Evolutionary conservation across 2,888 invertebrate genomes (phyloP).

Genomic region (Acleris emargana): DNA sequence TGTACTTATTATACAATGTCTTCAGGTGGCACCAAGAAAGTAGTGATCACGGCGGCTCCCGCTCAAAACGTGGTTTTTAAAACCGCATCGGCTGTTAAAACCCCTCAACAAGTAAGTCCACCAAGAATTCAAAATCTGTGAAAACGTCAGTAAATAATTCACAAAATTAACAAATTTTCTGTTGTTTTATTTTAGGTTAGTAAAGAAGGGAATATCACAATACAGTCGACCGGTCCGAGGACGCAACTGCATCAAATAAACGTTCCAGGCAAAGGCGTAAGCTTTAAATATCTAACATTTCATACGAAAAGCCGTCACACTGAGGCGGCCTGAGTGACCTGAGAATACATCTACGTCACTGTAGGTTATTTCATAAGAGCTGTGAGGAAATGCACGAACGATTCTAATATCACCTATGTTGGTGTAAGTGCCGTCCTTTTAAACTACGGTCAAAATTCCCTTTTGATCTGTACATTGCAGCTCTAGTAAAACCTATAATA

Average conservation of each 20-base stretch:
- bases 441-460: no score
- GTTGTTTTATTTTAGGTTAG: conserved; percentile 53
- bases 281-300: conserved; percentile 38
- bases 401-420: no score
- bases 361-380: no score
- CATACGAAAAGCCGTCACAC: no score
- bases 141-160: neutral
- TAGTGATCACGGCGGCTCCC: conserved; percentile 60
- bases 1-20: conserved; percentile 5
- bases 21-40: conserved; percentile 55
- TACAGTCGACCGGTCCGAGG: conserved; percentile 51
- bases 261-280: conserved; percentile 88
- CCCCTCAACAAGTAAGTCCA: conserved; percentile 44
- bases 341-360: no score
- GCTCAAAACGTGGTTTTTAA: conserved; percentile 65
- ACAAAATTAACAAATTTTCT: no score
- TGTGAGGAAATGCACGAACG: no score
- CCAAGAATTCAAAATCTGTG: conserved; percentile 43
- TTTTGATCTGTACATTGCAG: no score
- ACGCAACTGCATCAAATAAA: conserved; percentile 88
- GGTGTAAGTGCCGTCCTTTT: no score
- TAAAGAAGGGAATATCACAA: conserved; percentile 54
- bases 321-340: no score
- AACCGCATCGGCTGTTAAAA: conserved; percentile 55
- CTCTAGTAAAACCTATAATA: no score